Percentiles rank a stretch among this genome's conserved stretches.
These are phyloP conservation scores for Scotopteryx bipunctaria DNA, from an alignment of 2,888 invertebrate genomes.

Conservation along the genomic window DNA sequence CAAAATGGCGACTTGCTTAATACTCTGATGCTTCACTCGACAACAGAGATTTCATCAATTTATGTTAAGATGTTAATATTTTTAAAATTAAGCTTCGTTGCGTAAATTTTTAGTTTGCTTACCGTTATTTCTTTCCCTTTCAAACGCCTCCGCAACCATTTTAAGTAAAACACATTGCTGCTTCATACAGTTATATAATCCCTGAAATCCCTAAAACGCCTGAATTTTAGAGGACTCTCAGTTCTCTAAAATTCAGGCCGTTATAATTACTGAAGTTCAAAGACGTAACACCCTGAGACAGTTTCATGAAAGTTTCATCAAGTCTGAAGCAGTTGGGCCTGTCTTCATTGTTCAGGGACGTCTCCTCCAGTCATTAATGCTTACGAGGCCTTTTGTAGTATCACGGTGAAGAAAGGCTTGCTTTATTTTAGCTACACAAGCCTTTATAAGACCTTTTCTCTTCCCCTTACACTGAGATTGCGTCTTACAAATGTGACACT, in stretches of 20 bases:
- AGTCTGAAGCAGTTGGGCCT: slow-evolving; percentile 55
- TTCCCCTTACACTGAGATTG: slow-evolving; percentile 20
- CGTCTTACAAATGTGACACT: slow-evolving; percentile 9
- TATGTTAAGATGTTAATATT: background rate
- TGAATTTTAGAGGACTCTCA: no score
- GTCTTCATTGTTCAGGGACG: slow-evolving; percentile 61
- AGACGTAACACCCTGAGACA: slow-evolving; percentile 36
- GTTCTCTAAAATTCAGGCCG: slow-evolving; percentile 29
- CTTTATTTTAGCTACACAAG: slow-evolving; percentile 49
- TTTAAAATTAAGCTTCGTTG: background rate
- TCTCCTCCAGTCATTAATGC: slow-evolving; percentile 62
- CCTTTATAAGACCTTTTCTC: slow-evolving; percentile 16
- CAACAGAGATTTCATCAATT: background rate
- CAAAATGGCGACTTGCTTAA: slow-evolving; percentile 20
- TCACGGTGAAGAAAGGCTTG: slow-evolving; percentile 51
- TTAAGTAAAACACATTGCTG: background rate
- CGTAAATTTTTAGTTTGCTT: slow-evolving; percentile 2
- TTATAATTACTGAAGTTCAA: slow-evolving; percentile 42
- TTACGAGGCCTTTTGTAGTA: slow-evolving; percentile 61
- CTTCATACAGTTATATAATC: slow-evolving; percentile 14
- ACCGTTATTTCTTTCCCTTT: slow-evolving; percentile 14
- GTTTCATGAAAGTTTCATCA: slow-evolving; percentile 57
- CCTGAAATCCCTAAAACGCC: no score
- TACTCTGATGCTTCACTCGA: slow-evolving; percentile 2
- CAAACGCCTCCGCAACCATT: slow-evolving; percentile 7